phyloP scores from a whole-genome alignment of 1,140 invertebrate species.

The Aphelinus certus region DNA sequence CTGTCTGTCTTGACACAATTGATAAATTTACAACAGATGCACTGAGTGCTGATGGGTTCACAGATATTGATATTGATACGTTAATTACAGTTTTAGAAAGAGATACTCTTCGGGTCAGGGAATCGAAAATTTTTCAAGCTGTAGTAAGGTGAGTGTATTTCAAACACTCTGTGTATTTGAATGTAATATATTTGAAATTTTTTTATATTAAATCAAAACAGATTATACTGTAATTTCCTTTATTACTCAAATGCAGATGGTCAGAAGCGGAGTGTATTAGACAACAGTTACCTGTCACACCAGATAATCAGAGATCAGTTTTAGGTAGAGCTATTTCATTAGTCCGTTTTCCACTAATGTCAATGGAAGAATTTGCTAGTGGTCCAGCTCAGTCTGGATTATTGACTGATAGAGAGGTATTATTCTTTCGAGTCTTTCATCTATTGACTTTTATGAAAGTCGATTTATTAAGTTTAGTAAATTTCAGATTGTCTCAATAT shows the following conservation, averaged over 20 bases:
- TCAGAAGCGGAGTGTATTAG: constrained; percentile 81
- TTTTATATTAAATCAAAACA: not conserved
- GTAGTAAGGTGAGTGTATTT: constrained; percentile 63
- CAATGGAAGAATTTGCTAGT: constrained; percentile 86
- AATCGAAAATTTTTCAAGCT: constrained; percentile 83
- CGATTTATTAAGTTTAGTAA: not conserved
- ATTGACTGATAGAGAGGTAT: constrained; percentile 76
- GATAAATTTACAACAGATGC: constrained; percentile 87
- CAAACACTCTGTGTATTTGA: not conserved
- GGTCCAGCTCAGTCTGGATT: constrained; percentile 81
- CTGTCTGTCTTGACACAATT: constrained; percentile 85
- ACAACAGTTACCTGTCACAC: constrained; percentile 72
- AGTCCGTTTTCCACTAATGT: constrained; percentile 88
- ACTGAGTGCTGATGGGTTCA: constrained; percentile 85
- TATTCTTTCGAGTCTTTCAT: not conserved
- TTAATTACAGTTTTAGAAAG: constrained; percentile 82
- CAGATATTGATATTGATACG: constrained; percentile 87
- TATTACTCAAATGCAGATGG: constrained; percentile 69
- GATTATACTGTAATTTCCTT: not conserved
- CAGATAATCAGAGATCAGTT: constrained; percentile 77
- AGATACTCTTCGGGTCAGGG: constrained; percentile 83
- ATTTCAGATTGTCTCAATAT: constrained; percentile 74
- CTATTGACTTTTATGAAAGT: not conserved
- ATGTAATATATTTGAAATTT: constrained; percentile 7
- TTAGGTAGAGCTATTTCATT: constrained; percentile 76